phyloP scores from a whole-genome alignment of 2,797 vertebrate species.

The Cuculus canorus region DNA sequence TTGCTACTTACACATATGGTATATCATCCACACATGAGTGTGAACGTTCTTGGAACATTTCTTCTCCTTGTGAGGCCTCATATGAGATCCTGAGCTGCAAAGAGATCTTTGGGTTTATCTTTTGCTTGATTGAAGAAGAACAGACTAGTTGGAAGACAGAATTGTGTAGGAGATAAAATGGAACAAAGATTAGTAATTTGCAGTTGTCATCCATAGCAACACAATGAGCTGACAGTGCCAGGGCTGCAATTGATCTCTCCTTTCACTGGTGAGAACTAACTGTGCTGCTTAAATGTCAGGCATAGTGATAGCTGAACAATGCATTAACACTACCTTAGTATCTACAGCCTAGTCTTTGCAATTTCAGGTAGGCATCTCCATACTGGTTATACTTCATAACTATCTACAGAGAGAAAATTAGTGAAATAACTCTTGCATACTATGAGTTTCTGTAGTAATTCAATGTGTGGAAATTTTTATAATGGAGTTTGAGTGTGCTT shows the following conservation, averaged over 20 bases:
- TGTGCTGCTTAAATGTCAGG: neutral
- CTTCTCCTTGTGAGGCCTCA: neutral
- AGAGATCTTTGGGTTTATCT: neutral
- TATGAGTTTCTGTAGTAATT: neutral
- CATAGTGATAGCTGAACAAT: neutral
- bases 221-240: slow-evolving; percentile 3
- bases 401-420: neutral
- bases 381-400: neutral
- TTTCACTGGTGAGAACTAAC: slow-evolving; percentile 1
- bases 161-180: neutral
- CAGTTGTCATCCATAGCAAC: neutral
- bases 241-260: neutral
- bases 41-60: neutral
- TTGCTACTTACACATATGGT: accelerated
- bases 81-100: neutral
- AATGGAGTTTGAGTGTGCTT: neutral
- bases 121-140: neutral
- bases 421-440: neutral
- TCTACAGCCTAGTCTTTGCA: neutral
- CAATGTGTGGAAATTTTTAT: neutral
- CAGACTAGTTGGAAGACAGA: neutral
- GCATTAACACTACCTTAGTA: neutral
- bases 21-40: neutral
- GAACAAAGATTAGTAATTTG: neutral
- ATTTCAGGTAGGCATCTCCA: neutral